phyloP scores from a whole-genome alignment of 2,888 invertebrate genomes.

The Latheticus oryzae region DNA sequence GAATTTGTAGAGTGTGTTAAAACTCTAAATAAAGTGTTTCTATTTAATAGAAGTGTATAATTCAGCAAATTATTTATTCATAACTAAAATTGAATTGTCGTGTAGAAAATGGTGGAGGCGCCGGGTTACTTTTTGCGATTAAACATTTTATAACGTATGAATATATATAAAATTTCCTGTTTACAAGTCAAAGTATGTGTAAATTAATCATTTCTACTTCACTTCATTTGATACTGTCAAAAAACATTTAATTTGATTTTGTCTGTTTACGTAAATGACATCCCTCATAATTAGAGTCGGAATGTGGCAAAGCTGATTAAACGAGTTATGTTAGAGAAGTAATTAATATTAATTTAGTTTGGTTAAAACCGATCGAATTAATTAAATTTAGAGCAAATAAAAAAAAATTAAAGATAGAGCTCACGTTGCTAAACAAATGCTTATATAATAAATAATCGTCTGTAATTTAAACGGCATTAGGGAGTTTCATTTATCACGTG shows the following conservation, averaged over 20 bases:
- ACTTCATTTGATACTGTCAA: too few relatives aligned
- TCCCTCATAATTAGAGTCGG: too few relatives aligned
- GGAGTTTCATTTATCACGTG: constrained; percentile 50
- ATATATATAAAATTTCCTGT: too few relatives aligned
- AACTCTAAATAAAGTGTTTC: too few relatives aligned
- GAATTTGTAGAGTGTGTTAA: constrained; percentile 7
- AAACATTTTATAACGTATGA: too few relatives aligned
- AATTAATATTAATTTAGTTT: constrained; percentile 40
- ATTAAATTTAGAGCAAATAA: constrained; percentile 39
- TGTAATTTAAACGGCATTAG: constrained; percentile 52
- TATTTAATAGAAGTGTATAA: not conserved
- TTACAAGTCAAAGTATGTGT: too few relatives aligned
- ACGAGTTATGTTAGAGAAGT: constrained; percentile 9
- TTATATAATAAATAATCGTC: constrained; percentile 48
- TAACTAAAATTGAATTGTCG: constrained; percentile 1
- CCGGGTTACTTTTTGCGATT: too few relatives aligned
- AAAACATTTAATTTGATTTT: too few relatives aligned
- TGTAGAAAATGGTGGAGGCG: not conserved
- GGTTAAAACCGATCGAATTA: constrained; percentile 31
- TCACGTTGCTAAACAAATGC: constrained; percentile 37
- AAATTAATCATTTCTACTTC: too few relatives aligned
- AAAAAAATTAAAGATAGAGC: constrained; percentile 32
- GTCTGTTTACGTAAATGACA: too few relatives aligned
- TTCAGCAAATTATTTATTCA: constrained; percentile 6
- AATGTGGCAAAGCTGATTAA: constrained; percentile 20